Percentiles rank a stretch among this genome's conserved stretches.
Conservation (phyloP, 2,888 invertebrate species). For the Eristalis arbustorum region DNA sequence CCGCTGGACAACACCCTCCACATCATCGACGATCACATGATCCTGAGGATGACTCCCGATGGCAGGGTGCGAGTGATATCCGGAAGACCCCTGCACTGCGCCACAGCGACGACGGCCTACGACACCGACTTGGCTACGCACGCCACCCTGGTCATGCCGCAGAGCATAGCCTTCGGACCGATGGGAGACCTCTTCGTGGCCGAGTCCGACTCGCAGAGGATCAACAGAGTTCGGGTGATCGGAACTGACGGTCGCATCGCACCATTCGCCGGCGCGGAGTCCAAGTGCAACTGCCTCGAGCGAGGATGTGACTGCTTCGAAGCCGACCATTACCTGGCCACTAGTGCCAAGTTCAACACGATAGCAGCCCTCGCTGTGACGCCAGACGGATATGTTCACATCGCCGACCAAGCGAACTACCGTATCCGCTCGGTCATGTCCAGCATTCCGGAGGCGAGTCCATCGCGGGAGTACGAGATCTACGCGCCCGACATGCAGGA, state of each 20-base stretch:
- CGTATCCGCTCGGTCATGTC: constrained; percentile 93
- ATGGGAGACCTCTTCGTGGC: constrained; percentile 96
- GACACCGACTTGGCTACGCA: constrained; percentile 94
- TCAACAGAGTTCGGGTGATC: constrained; percentile 94
- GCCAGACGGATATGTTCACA: constrained; percentile 95
- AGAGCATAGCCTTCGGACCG: constrained; percentile 95
- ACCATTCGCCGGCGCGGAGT: constrained; percentile 96
- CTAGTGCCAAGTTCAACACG: constrained; percentile 96
- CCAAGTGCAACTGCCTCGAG: constrained; percentile 95
- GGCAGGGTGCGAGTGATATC: constrained; percentile 95
- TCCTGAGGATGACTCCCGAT: constrained; percentile 93
- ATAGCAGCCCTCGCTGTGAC: constrained; percentile 96
- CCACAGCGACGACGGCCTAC: constrained; percentile 88
- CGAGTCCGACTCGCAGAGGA: constrained; percentile 96
- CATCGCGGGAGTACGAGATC: constrained; percentile 93
- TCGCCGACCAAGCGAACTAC: constrained; percentile 96
- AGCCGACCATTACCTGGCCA: constrained; percentile 93
- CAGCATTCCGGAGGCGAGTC: constrained; percentile 92
- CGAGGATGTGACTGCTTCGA: constrained; percentile 95
- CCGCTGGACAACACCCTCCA: constrained; percentile 96
- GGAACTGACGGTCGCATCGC: constrained; percentile 96
- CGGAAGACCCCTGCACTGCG: constrained; percentile 95
- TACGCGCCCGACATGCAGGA: constrained; percentile 97
- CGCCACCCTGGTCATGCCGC: constrained; percentile 94
- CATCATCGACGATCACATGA: constrained; percentile 98